Percentiles rank a stretch among this genome's conserved stretches.
phyloP scores from a whole-genome alignment of 2,797 vertebrate genomes.

The Schizopygopsis pylzovi region DNA sequence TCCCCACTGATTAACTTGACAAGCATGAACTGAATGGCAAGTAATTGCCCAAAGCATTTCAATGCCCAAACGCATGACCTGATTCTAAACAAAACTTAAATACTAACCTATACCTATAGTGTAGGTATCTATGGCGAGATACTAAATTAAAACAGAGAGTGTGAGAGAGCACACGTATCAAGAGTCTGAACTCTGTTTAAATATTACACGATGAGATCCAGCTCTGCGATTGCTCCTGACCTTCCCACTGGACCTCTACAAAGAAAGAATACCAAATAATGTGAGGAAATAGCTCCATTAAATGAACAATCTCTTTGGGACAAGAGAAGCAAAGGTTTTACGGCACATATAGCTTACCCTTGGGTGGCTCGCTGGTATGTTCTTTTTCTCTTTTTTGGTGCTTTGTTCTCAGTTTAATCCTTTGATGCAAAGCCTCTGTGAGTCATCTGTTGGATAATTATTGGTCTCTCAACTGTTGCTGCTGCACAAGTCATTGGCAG shows the following conservation, averaged over 20 bases:
- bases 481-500: slow-evolving; percentile 20
- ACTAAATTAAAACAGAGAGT: background rate
- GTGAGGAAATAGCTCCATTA: slow-evolving; percentile 64
- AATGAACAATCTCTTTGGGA: slow-evolving; percentile 64
- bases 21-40: slow-evolving; percentile 10
- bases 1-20: background rate
- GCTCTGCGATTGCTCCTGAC: slow-evolving; percentile 73
- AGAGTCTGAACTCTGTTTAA: slow-evolving; percentile 51
- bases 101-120: background rate
- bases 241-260: slow-evolving; percentile 65
- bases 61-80: background rate
- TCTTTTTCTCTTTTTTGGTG: background rate
- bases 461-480: slow-evolving; percentile 29
- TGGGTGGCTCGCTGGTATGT: background rate
- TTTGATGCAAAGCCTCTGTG: slow-evolving; percentile 36
- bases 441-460: slow-evolving; percentile 57
- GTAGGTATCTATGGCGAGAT: background rate
- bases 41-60: slow-evolving; percentile 6
- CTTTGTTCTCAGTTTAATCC: slow-evolving; percentile 8
- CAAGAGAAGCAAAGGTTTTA: slow-evolving; percentile 36
- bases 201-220: slow-evolving; percentile 61
- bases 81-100: slow-evolving; percentile 4
- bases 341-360: background rate
- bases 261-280: slow-evolving; percentile 72
- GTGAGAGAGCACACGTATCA: background rate